A percentile compares a stretch with the other conserved stretches of the same genome.
phyloP scores from a whole-genome alignment of 2,113 vertebrate genomes.

The Sialia sialis region DNA sequence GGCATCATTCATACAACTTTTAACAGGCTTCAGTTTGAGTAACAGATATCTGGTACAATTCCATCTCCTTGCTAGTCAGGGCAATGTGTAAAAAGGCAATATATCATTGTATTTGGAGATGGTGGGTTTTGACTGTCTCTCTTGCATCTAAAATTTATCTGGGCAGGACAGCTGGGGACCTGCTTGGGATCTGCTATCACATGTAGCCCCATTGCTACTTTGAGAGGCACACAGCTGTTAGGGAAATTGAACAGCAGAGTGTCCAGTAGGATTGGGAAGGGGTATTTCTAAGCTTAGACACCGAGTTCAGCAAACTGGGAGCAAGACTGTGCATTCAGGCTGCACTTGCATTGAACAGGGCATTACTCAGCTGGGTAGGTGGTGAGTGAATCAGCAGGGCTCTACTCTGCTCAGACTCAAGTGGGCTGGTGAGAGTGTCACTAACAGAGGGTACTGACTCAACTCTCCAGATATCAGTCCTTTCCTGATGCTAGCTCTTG shows the following conservation, averaged over 20 bases:
- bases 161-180: background rate
- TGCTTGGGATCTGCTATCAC: background rate
- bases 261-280: background rate
- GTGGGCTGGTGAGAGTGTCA: background rate
- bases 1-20: background rate
- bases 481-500: background rate
- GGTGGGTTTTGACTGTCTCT: background rate
- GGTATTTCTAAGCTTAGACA: background rate
- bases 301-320: background rate
- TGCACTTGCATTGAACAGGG: background rate
- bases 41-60: background rate
- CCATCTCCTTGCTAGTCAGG: background rate
- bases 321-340: accelerated
- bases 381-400: background rate
- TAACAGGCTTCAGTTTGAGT: background rate
- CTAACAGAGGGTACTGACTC: background rate
- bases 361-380: background rate
- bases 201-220: background rate
- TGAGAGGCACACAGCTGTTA: background rate
- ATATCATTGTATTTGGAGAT: background rate
- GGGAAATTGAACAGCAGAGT: background rate
- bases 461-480: background rate
- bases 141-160: background rate
- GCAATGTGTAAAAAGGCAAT: background rate
- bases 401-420: background rate